A percentile compares a stretch with the other conserved stretches of the same genome.
These are phyloP conservation scores for Chrysochloris asiatica DNA, from an alignment of 2,113 vertebrate species.

Conservation along the genomic window DNA sequence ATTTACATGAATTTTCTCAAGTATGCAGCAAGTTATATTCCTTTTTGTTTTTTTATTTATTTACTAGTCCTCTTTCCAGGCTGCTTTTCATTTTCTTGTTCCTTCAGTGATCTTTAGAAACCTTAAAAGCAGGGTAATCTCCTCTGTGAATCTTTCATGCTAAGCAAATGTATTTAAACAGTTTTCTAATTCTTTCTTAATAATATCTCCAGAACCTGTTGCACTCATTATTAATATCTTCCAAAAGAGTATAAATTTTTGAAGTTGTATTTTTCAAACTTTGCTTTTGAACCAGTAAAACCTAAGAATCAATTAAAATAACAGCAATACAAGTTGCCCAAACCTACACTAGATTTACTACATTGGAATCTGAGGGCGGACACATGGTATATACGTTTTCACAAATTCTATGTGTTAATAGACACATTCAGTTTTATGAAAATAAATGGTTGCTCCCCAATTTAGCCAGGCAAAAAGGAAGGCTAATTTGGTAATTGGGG, in stretches of 20 bases:
- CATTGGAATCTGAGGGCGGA: neutral
- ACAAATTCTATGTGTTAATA: neutral
- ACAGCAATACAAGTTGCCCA: neutral
- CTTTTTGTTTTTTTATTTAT: neutral
- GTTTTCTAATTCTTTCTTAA: neutral
- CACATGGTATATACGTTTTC: neutral
- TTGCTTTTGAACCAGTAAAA: neutral
- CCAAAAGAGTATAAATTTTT: neutral
- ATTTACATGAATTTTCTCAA: neutral
- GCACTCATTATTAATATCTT: neutral
- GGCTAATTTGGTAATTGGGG: neutral
- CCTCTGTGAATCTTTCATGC: neutral
- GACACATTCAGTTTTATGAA: fast-evolving
- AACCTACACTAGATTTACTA: neutral
- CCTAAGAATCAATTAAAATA: neutral
- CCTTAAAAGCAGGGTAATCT: neutral
- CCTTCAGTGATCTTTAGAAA: neutral
- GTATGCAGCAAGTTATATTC: neutral
- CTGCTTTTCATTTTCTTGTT: neutral
- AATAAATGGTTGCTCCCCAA: neutral
- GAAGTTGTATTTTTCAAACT: neutral
- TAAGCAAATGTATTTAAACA: neutral
- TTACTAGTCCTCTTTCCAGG: neutral
- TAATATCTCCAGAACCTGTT: neutral
- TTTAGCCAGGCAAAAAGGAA: neutral